Percentiles rank a stretch among this genome's conserved stretches.
Conservation (phyloP, 2,797 vertebrate genomes). For the Myripristis murdjan region DNA sequence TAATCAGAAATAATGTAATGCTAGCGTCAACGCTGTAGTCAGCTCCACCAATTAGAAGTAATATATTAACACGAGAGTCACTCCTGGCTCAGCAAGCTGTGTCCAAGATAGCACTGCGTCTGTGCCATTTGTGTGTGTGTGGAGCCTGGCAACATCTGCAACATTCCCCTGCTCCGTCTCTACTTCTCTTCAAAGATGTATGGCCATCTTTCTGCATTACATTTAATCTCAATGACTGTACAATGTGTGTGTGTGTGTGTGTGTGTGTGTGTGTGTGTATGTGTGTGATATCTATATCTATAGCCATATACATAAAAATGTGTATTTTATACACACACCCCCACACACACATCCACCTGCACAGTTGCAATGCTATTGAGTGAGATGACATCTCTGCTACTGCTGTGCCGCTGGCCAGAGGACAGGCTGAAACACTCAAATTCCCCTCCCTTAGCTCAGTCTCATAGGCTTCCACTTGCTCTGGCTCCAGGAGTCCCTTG, state of each 20-base stretch:
- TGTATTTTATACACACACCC: conserved; percentile 8
- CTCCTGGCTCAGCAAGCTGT: conserved; percentile 18
- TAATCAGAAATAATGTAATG: not conserved
- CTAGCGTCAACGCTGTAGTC: not conserved
- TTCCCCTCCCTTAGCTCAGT: conserved; percentile 44
- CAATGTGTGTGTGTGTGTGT: too few relatives aligned
- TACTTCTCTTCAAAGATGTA: too few relatives aligned
- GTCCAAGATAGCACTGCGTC: conserved; percentile 50
- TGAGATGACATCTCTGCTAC: conserved; percentile 69
- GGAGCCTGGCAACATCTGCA: not conserved
- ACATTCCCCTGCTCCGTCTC: too few relatives aligned
- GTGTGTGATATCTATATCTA: too few relatives aligned
- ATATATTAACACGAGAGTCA: conserved; percentile 16
- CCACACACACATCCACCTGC: conserved; percentile 41
- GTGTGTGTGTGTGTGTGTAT: too few relatives aligned
- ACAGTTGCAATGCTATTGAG: conserved; percentile 42
- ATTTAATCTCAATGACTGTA: too few relatives aligned
- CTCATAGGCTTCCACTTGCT: conserved; percentile 65
- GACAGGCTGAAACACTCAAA: conserved; percentile 67
- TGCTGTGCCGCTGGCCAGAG: conserved; percentile 55
- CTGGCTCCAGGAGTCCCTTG: conserved; percentile 57
- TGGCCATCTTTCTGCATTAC: too few relatives aligned
- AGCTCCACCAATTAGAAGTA: conserved; percentile 13
- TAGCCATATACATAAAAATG: too few relatives aligned
- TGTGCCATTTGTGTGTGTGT: not conserved